These are phyloP conservation scores for Chaetorhynchus papuensis DNA, from an alignment of 2,113 vertebrate genomes.

Conservation along the genomic window DNA sequence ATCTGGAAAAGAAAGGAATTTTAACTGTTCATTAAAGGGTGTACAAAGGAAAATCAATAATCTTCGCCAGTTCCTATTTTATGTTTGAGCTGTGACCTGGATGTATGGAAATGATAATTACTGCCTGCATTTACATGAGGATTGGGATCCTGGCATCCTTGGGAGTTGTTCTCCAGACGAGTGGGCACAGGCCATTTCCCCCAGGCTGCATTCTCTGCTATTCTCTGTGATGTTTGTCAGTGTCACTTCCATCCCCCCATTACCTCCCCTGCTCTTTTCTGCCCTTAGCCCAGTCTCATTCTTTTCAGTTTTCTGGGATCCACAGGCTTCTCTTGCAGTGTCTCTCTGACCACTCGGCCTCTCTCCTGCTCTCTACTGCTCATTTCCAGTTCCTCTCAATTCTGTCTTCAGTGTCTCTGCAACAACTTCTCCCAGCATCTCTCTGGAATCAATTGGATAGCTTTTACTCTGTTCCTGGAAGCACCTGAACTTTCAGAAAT, in stretches of 20 bases:
- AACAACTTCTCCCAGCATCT: neutral
- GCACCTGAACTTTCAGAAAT: neutral
- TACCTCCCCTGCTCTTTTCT: neutral
- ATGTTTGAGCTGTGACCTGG: neutral
- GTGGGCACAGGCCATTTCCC: neutral
- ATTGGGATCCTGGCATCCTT: neutral
- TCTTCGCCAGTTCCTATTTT: neutral
- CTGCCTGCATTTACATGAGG: neutral
- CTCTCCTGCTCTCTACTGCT: neutral
- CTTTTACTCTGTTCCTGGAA: neutral
- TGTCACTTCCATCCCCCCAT: neutral
- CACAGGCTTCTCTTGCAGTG: neutral
- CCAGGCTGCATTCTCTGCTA: neutral
- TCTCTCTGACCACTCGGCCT: neutral
- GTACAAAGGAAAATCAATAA: neutral
- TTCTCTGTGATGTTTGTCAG: fast-evolving
- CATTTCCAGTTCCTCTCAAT: neutral
- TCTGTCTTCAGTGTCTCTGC: neutral
- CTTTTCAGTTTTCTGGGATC: neutral
- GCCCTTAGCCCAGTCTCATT: neutral
- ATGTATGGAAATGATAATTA: neutral
- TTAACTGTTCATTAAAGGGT: neutral
- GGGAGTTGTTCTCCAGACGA: neutral
- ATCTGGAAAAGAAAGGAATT: neutral
- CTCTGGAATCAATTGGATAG: neutral